These are phyloP conservation scores for Diadophis punctatus DNA, from an alignment of 2,113 vertebrate species.

Conservation along the genomic window DNA sequence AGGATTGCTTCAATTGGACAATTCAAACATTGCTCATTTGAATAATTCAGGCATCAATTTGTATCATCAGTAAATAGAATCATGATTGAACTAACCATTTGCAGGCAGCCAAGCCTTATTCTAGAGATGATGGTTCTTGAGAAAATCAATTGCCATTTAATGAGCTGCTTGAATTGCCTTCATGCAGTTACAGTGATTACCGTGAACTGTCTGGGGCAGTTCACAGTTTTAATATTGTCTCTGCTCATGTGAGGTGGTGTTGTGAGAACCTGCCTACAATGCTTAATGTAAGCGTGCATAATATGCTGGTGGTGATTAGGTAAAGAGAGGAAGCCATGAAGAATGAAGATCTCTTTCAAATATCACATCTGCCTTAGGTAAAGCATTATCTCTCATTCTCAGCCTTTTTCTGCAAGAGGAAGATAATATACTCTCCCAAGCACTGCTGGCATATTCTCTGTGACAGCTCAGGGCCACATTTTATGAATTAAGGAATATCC, in stretches of 20 bases:
- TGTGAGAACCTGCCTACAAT: background rate
- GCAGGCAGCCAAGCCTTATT: background rate
- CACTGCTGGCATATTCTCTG: too few relatives aligned
- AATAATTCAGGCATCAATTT: slow-evolving; percentile 15
- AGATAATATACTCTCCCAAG: background rate
- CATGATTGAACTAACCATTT: slow-evolving; percentile 20
- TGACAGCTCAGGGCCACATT: background rate
- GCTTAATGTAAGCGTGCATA: background rate
- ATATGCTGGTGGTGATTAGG: background rate
- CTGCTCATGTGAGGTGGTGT: background rate
- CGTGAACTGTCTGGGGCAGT: background rate
- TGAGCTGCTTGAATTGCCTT: slow-evolving; percentile 11
- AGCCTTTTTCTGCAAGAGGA: background rate
- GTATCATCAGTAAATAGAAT: slow-evolving; percentile 12
- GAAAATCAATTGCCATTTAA: slow-evolving; percentile 15
- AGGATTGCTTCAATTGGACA: background rate
- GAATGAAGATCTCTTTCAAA: slow-evolving; percentile 2
- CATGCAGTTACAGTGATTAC: slow-evolving; percentile 18
- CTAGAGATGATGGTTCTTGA: slow-evolving; percentile 7
- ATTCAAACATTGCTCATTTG: slow-evolving; percentile 24
- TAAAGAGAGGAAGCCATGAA: background rate
- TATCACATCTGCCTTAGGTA: background rate
- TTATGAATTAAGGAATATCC: background rate
- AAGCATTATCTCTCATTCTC: background rate
- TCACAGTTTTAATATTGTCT: background rate